Conservation (phyloP, 2,113 vertebrate species). For the Montifringilla adamsi region DNA sequence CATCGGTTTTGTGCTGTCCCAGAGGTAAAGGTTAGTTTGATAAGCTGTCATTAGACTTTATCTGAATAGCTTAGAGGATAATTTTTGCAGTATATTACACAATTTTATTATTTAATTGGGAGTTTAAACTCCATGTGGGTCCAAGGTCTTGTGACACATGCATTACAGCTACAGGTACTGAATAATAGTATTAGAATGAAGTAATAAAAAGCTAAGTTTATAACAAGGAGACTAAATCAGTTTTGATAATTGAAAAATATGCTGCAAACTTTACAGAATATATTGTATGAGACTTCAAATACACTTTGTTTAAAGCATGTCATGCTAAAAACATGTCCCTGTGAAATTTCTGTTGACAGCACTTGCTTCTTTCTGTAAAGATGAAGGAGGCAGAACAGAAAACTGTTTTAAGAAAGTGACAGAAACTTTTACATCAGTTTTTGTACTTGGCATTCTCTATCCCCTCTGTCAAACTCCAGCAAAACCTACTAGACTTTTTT, state of each 20-base stretch:
- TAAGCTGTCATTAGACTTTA: constrained; percentile 15
- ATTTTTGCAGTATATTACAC: background rate
- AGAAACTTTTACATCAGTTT: background rate
- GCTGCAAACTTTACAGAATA: background rate
- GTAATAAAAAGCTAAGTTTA: too few species aligned
- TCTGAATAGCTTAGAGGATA: background rate
- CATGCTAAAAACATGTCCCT: background rate
- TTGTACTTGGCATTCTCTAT: background rate
- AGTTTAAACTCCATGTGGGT: background rate
- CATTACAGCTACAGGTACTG: background rate
- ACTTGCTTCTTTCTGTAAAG: background rate
- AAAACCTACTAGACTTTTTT: background rate
- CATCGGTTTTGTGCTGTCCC: background rate
- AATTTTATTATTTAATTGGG: constrained; percentile 26
- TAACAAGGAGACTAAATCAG: background rate
- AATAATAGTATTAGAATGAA: too few species aligned
- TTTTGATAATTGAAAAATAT: background rate
- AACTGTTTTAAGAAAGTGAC: background rate
- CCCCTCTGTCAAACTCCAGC: background rate
- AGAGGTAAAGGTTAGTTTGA: background rate
- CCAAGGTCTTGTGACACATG: background rate
- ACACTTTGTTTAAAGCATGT: background rate
- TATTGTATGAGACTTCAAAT: background rate
- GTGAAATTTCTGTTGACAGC: background rate
- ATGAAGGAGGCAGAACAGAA: background rate